Evolutionary conservation across 2,888 invertebrate species (phyloP).

Genomic region (Hedya salicella): DNA sequence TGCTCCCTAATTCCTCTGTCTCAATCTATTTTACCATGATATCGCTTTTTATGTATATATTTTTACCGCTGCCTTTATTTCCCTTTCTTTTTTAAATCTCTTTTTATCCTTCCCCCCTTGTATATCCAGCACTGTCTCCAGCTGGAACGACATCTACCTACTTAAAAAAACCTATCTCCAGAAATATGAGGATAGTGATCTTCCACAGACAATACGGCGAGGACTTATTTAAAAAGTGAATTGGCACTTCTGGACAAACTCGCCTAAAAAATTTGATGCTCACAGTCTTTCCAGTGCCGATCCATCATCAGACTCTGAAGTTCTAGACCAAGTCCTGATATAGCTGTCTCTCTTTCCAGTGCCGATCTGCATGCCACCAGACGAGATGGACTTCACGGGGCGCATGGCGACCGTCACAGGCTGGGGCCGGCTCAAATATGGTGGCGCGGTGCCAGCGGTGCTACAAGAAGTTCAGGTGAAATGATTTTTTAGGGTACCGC

Average conservation of each 20-base stretch:
- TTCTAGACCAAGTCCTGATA: not conserved
- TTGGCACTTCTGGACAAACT: conserved; percentile 94
- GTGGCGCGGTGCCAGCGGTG: conserved; percentile 95
- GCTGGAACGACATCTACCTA: conserved; percentile 96
- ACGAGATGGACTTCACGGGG: conserved; percentile 92
- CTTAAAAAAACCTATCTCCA: conserved; percentile 89
- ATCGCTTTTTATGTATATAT: too few relatives aligned
- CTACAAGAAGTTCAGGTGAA: conserved; percentile 94
- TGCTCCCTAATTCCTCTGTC: too few relatives aligned
- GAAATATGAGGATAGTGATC: conserved; percentile 94
- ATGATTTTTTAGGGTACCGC: not conserved
- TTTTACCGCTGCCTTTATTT: too few relatives aligned
- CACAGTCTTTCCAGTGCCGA: too few relatives aligned
- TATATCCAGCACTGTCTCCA: conserved; percentile 96
- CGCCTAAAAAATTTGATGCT: conserved; percentile 92
- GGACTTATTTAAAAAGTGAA: conserved; percentile 96
- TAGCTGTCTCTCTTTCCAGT: conserved; percentile 78
- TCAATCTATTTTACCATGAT: too few relatives aligned
- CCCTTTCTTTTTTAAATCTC: too few relatives aligned
- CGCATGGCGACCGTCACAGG: conserved; percentile 95
- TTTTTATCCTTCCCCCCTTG: conserved; percentile 76
- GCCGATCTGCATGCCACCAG: conserved; percentile 95
- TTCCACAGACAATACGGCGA: conserved; percentile 95
- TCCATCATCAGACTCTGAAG: too few relatives aligned
- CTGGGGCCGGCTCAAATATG: conserved; percentile 96